Conservation (phyloP, 2,888 invertebrate genomes). For the Plebejus argus region DNA sequence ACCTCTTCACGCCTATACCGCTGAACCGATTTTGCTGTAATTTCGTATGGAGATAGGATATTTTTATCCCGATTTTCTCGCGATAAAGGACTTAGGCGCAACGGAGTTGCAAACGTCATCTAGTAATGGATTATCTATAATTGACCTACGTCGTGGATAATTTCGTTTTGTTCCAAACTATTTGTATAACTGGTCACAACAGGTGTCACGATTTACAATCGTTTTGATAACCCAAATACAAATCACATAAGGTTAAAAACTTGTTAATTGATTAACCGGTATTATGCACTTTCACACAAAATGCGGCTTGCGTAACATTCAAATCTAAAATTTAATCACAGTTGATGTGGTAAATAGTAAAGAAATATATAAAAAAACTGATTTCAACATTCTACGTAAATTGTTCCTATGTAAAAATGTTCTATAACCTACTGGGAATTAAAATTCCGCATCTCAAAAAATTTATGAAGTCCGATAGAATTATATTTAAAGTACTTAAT, state of each 20-base stretch:
- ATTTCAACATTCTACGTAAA: too few relatives aligned
- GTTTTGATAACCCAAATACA: conserved; percentile 21
- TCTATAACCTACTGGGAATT: too few relatives aligned
- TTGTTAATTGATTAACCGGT: conserved; percentile 24
- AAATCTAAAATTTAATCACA: background rate
- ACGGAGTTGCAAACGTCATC: too few relatives aligned
- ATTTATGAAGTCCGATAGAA: too few relatives aligned
- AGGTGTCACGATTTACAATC: conserved; percentile 6
- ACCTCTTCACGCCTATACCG: too few relatives aligned
- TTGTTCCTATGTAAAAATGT: too few relatives aligned
- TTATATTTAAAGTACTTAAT: too few relatives aligned
- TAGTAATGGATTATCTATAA: background rate
- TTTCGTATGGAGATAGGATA: too few relatives aligned
- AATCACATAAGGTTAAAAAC: conserved; percentile 17
- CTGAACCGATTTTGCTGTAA: too few relatives aligned
- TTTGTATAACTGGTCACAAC: background rate
- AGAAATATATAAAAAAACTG: background rate
- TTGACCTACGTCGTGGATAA: background rate
- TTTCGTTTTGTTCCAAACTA: conserved; percentile 13
- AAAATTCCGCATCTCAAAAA: too few relatives aligned
- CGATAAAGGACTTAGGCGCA: too few relatives aligned
- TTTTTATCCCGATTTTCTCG: too few relatives aligned
- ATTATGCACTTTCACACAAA: conserved; percentile 9
- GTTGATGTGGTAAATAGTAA: background rate
- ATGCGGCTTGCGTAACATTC: background rate